Evolutionary conservation across 2,888 invertebrate species (phyloP), one percentile per base, ranked within the genome.

Genomic region (Monopis laevigella): DNA sequence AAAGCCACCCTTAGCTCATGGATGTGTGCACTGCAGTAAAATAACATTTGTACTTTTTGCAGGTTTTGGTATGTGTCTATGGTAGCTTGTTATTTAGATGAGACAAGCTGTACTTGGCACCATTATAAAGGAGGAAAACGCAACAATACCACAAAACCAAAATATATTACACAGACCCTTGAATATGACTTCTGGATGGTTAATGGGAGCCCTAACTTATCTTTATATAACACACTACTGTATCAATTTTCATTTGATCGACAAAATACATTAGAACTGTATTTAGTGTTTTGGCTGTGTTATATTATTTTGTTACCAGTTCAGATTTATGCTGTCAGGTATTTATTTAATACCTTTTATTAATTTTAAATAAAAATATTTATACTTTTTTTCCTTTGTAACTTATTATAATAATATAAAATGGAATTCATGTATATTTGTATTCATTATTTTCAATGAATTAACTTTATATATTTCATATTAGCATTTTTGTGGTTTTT

Each of bases 231-330:
- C 65, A 90, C 92, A 43, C 84, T 98, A 55, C 88, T 93, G 43
- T 96, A 95, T 74, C 96, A 98, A 65, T 98, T 98, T 67, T 97
- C 97, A 1, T 98, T 96, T 74, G 98, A 98, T 62, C 86, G 92
- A 60, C 96, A 96, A 70, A 93, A 96, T 65, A 91, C 96, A 6
- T 82, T 95, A 43, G 96, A 96, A 70, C 83, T 97, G 52, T 96
- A 96, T 77, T 80, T 96, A 46, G 82, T 93, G 34, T 96, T 96
- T 64, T 89, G 95, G 80, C 63, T 92, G 43, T 90, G 90, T 56
- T 96, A 96, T 65, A 85, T 92, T 54, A 86, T 93, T 42, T 77
- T 97, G 41, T 84, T 96, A 48, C 93, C 95, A 17, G 84, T 97
- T 51, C 97, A 97, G 77, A 84, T 95, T 45, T 96, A 96, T 73